A percentile compares a stretch with the other conserved stretches of the same genome.
Conservation (phyloP, 1,140 invertebrate genomes). For the Drosophila athabasca region DNA sequence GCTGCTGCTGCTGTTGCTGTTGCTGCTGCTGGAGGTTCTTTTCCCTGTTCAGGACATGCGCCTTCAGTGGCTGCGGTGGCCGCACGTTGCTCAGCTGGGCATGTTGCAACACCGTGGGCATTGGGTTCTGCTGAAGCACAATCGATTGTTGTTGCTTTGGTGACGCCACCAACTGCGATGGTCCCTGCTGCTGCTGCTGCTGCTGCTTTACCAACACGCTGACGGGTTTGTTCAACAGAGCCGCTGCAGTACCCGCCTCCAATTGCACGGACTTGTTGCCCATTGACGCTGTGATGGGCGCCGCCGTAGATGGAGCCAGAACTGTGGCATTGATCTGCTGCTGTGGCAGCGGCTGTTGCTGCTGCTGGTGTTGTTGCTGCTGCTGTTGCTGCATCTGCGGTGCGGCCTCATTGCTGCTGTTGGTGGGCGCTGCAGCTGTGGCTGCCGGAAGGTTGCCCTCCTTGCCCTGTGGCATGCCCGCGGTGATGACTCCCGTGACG, state of each 20-base stretch:
- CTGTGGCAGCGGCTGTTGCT: conserved; percentile 25
- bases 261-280: conserved; percentile 66
- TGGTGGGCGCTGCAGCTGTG: conserved; percentile 65
- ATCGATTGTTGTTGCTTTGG: conserved; percentile 71
- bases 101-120: conserved; percentile 64
- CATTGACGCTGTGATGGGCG: conserved; percentile 56
- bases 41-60: conserved; percentile 77
- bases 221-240: conserved; percentile 67
- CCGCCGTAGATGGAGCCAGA: conserved; percentile 40
- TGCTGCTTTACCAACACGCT: conserved; percentile 74
- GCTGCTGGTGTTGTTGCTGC: conserved; percentile 30
- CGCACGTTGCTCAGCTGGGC: conserved; percentile 68
- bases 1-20: conserved; percentile 40
- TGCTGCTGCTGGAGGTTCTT: conserved; percentile 76
- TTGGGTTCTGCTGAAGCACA: conserved; percentile 65
- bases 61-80: conserved; percentile 71
- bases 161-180: conserved; percentile 27
- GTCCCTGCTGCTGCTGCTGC: conserved; percentile 29
- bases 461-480: conserved; percentile 88
- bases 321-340: conserved; percentile 58
- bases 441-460: conserved; percentile 85
- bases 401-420: conserved; percentile 50
- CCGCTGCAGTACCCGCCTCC: conserved; percentile 48
- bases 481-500: conserved; percentile 89
- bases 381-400: conserved; percentile 44